These are phyloP conservation scores for Ctenodactylus gundi DNA, from an alignment of 2,113 vertebrate genomes.

Conservation along the genomic window DNA sequence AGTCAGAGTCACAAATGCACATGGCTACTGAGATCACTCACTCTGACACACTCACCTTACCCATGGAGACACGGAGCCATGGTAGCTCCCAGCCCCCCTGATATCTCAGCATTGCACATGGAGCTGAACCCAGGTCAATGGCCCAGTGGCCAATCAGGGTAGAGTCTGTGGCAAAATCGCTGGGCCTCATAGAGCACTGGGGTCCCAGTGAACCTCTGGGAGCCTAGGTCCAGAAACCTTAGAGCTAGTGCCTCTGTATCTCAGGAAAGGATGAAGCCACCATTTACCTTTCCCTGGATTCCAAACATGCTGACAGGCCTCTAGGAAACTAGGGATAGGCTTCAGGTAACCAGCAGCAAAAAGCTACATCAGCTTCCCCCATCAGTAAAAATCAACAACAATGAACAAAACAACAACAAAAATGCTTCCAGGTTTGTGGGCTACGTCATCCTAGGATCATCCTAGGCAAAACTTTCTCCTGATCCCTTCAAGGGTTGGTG, in stretches of 20 bases:
- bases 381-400: conserved; percentile 37
- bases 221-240: neutral
- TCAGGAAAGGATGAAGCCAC: accelerated
- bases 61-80: accelerated
- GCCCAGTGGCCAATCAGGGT: accelerated
- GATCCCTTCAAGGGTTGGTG: neutral
- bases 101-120: accelerated
- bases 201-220: neutral
- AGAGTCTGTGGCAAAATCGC: neutral
- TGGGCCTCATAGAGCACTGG: neutral
- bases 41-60: neutral
- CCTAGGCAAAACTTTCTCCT: neutral
- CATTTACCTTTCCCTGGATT: neutral
- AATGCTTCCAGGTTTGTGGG: neutral
- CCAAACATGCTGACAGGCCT: neutral
- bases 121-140: neutral
- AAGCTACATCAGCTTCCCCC: neutral
- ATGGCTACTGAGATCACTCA: neutral
- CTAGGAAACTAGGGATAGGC: neutral
- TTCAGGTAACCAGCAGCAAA: neutral
- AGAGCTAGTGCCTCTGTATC: neutral
- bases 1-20: neutral
- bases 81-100: neutral
- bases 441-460: neutral
- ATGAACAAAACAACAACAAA: neutral